Evolutionary conservation across 1,140 invertebrate species (phyloP).

Genomic region (Drosophila lacteicornis): DNA sequence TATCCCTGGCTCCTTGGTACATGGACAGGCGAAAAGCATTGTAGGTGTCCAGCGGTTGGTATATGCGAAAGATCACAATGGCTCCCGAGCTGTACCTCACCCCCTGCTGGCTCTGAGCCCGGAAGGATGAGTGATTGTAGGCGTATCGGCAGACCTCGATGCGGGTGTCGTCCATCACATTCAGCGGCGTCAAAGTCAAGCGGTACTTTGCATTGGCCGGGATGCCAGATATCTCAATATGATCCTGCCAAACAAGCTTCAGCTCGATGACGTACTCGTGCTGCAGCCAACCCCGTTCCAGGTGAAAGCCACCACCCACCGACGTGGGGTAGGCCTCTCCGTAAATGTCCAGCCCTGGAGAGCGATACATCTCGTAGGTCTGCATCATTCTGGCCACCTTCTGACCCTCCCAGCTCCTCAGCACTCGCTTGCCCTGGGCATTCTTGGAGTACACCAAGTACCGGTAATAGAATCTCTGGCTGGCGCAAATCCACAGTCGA

Average conservation of each 20-base stretch:
- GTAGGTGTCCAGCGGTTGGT: slow-evolving; percentile 42
- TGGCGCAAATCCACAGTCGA: slow-evolving; percentile 86
- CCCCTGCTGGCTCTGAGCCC: slow-evolving; percentile 39
- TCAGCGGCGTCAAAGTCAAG: slow-evolving; percentile 43
- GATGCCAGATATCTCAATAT: slow-evolving; percentile 34
- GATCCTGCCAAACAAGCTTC: slow-evolving; percentile 87
- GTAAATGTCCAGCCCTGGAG: slow-evolving; percentile 86
- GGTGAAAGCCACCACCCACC: slow-evolving; percentile 87
- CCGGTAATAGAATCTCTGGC: slow-evolving; percentile 90
- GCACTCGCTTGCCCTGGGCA: slow-evolving; percentile 87
- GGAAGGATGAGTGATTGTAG: slow-evolving; percentile 69
- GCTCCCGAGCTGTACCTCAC: slow-evolving; percentile 49
- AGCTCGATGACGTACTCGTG: slow-evolving; percentile 94
- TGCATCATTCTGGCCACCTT: slow-evolving; percentile 85
- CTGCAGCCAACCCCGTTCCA: slow-evolving; percentile 89
- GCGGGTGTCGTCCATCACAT: slow-evolving; percentile 51
- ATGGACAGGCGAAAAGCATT: slow-evolving; percentile 56
- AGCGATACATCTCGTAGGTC: slow-evolving; percentile 79
- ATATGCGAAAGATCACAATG: slow-evolving; percentile 66
- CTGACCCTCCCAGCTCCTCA: slow-evolving; percentile 94
- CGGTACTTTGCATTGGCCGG: slow-evolving; percentile 28
- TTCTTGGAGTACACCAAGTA: slow-evolving; percentile 90
- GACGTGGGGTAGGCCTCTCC: slow-evolving; percentile 86
- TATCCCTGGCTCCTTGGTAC: slow-evolving; percentile 21
- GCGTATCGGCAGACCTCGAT: slow-evolving; percentile 59